Conservation (phyloP, 2,113 vertebrate species). For the Larimichthys crocea region DNA sequence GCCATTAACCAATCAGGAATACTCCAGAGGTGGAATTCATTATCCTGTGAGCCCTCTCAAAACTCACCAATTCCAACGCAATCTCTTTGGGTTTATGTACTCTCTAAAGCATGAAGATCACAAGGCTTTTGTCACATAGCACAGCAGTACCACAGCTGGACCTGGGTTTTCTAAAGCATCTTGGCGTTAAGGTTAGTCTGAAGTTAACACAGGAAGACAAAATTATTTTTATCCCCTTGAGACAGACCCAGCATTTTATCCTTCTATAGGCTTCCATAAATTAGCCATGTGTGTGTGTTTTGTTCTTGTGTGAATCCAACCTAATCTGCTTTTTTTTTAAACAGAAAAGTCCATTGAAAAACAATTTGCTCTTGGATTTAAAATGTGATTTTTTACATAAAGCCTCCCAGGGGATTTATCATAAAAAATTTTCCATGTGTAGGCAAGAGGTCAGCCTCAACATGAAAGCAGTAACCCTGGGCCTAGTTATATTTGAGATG, state of each 20-base stretch:
- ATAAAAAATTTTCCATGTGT: slow-evolving; percentile 1
- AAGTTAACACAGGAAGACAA: slow-evolving; percentile 18
- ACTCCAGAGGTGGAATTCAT: slow-evolving; percentile 45
- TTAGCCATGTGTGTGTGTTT: not conserved
- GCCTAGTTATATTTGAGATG: not conserved
- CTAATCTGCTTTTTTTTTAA: slow-evolving; percentile 22
- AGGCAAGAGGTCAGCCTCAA: slow-evolving; percentile 16
- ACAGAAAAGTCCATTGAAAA: slow-evolving; percentile 15
- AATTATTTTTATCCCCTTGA: slow-evolving; percentile 30
- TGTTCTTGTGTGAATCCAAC: slow-evolving; percentile 6
- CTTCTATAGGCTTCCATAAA: slow-evolving; percentile 47
- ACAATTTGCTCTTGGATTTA: slow-evolving; percentile 26
- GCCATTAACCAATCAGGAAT: slow-evolving; percentile 47
- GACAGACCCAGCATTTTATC: slow-evolving; percentile 18
- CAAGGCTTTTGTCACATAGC: slow-evolving; percentile 22
- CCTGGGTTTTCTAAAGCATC: slow-evolving; percentile 20
- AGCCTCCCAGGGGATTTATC: slow-evolving; percentile 1
- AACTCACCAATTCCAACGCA: slow-evolving; percentile 31
- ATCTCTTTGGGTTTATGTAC: slow-evolving; percentile 28
- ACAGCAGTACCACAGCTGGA: slow-evolving; percentile 13
- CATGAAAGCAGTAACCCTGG: slow-evolving; percentile 10
- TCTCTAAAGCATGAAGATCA: slow-evolving; percentile 23
- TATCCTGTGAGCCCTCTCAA: slow-evolving; percentile 37
- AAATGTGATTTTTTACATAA: slow-evolving; percentile 3
- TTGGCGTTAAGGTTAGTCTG: slow-evolving; percentile 18